These are phyloP conservation scores for Crematogaster levior DNA, from an alignment of 2,888 invertebrate genomes.

Conservation along the genomic window DNA sequence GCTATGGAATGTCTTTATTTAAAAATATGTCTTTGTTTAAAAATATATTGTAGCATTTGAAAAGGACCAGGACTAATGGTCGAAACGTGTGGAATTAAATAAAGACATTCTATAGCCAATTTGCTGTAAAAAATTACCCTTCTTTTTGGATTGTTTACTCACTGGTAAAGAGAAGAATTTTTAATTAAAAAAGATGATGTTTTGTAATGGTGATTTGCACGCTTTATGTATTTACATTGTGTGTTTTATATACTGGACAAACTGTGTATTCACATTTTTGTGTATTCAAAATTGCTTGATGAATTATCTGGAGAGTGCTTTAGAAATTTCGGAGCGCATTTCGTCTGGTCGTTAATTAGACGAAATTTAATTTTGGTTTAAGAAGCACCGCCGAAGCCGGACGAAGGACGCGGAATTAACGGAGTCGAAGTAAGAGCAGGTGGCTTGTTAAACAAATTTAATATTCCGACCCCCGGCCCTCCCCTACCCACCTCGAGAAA, in stretches of 20 bases:
- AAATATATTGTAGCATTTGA: no score
- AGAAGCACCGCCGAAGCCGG: slow-evolving; percentile 59
- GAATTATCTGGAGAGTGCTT: not conserved
- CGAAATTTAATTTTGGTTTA: slow-evolving; percentile 75
- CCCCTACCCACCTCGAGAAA: slow-evolving; percentile 64
- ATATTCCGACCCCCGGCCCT: slow-evolving; percentile 75
- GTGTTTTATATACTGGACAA: not conserved
- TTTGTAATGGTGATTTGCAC: not conserved
- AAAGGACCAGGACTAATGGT: no score
- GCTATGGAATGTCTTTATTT: no score
- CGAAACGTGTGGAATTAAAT: no score
- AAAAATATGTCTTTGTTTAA: no score
- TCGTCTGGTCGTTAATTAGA: slow-evolving; percentile 69
- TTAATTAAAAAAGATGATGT: no score
- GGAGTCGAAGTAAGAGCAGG: slow-evolving; percentile 48
- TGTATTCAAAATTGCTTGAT: not conserved
- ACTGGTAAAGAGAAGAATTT: no score
- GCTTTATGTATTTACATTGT: not conserved
- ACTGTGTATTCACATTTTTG: not conserved
- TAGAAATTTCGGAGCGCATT: slow-evolving; percentile 20
- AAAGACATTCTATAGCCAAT: no score
- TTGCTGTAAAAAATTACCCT: no score
- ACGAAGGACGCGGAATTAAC: slow-evolving; percentile 61
- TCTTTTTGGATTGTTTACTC: no score
- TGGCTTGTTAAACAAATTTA: slow-evolving; percentile 81